A percentile compares a stretch with the other conserved stretches of the same genome.
These are phyloP conservation scores for Elymnias hypermnestra DNA, from an alignment of 1,140 invertebrate species.

Conservation along the genomic window DNA sequence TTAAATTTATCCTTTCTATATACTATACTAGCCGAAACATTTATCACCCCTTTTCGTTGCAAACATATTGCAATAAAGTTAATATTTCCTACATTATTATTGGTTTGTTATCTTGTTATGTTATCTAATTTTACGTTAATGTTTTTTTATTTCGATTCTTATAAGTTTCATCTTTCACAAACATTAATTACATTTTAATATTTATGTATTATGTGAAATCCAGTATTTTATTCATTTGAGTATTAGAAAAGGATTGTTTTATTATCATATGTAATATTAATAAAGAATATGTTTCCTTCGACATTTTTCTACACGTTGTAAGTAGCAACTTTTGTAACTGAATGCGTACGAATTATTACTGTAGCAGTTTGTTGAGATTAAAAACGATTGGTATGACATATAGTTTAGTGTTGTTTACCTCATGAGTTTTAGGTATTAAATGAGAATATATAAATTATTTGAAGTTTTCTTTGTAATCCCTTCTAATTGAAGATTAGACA, in stretches of 20 bases:
- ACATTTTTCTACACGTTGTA: too few species aligned
- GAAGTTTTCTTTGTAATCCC: constrained; percentile 28
- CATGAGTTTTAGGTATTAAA: constrained; percentile 74
- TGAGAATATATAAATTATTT: constrained; percentile 54
- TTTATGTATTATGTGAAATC: constrained; percentile 57
- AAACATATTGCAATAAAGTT: constrained; percentile 31
- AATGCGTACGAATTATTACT: constrained; percentile 22
- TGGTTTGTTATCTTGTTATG: constrained; percentile 69
- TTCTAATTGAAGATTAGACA: too few species aligned
- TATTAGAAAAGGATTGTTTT: constrained; percentile 50
- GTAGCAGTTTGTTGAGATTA: constrained; percentile 41
- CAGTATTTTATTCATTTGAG: constrained; percentile 41
- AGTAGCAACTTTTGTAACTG: constrained; percentile 16
- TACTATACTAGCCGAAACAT: neutral
- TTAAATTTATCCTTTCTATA: constrained; percentile 3
- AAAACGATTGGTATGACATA: constrained; percentile 53
- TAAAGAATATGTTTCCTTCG: constrained; percentile 13
- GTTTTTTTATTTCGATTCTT: constrained; percentile 39
- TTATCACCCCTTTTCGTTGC: too few species aligned
- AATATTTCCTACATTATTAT: constrained; percentile 36
- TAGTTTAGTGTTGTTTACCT: constrained; percentile 73
- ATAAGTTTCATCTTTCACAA: constrained; percentile 45
- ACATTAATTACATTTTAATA: constrained; percentile 48
- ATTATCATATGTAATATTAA: constrained; percentile 4
- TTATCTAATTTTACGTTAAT: constrained; percentile 69